Base-by-base conservation (phyloP, 2,888 invertebrate genomes). In the Melanargia galathea region DNA sequence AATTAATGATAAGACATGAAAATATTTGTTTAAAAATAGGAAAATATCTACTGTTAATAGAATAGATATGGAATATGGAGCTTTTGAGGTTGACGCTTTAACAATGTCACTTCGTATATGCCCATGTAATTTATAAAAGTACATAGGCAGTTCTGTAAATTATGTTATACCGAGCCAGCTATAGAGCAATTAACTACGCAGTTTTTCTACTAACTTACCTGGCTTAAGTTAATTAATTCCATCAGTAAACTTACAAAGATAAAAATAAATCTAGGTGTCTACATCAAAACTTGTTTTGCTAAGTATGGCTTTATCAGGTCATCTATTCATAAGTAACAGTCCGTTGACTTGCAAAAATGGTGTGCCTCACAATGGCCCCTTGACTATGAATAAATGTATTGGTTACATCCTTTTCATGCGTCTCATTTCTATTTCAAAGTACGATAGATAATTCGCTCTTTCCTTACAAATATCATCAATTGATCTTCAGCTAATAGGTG, bases 301-400 rank as follows among this genome's bases (percentile, higher is more conserved):
- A 20, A 6, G 13, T 33, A 52, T 35, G 16, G 2, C 52, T 52
- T 2, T 52, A 52, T 33, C 33, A 52, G 52, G 33, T 30, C 52
- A 35, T 35, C 52, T 52, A 52, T 52, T 52, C 52, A 52, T 35
- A 35, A 52, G 20, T 35, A 52, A 52, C 52, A 5, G 52, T 52
- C 13, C 2, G 18, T 35, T 13, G 20, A 35, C 52, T 20, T 52
- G 52, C 52, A 52, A 52, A 52, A 35, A 52, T 52, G 35, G 11
- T 52, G 52, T 20, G 30, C n/a, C n/a, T 52, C 20, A 52, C 33
- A 52, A 35, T 52, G 18, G 35, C 52, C 33, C 22, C 45, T 10
- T n/a, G 11, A 45, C 22, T 6, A 52, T 52, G 52, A 52, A 52
- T 52, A 52, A 52, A 52, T 35, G 52, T 52, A 35, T 35, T 33